phyloP scores from a whole-genome alignment of 2,113 vertebrate species.

The Ursus arctos region DNA sequence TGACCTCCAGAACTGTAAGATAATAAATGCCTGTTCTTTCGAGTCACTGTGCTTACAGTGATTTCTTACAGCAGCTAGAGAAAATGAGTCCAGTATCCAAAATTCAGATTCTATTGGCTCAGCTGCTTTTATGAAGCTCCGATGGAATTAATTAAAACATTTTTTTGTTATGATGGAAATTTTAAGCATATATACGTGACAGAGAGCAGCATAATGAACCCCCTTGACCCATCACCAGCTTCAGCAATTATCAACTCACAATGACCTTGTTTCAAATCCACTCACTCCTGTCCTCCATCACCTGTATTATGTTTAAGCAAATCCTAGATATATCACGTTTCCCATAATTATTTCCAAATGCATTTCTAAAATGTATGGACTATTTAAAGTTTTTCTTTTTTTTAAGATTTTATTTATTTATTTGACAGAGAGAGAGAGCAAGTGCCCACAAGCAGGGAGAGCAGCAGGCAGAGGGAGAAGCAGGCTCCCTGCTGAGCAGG shows the following conservation, averaged over 20 bases:
- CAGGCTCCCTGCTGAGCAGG: too few species aligned
- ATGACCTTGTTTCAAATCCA: neutral
- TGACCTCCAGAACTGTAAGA: neutral
- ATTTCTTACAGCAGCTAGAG: neutral
- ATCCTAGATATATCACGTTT: neutral
- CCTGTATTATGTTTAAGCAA: neutral
- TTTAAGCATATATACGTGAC: neutral
- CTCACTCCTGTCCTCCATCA: neutral
- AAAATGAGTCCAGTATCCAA: neutral
- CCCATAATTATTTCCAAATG: neutral
- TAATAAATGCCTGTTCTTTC: neutral
- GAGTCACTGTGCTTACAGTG: neutral
- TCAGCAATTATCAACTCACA: neutral
- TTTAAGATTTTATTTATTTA: too few species aligned
- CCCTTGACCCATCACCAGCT: neutral
- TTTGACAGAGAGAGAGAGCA: too few species aligned
- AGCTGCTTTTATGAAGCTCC: neutral
- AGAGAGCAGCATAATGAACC: neutral
- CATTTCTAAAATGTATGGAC: neutral
- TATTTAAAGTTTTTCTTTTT: too few species aligned
- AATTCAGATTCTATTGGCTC: neutral
- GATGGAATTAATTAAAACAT: neutral
- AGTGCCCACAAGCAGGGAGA: too few species aligned
- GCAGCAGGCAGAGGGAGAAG: too few species aligned
- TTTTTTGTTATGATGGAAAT: neutral